These are phyloP conservation scores for Myripristis jacobus DNA, from an alignment of 2,797 vertebrate genomes.

Conservation along the genomic window DNA sequence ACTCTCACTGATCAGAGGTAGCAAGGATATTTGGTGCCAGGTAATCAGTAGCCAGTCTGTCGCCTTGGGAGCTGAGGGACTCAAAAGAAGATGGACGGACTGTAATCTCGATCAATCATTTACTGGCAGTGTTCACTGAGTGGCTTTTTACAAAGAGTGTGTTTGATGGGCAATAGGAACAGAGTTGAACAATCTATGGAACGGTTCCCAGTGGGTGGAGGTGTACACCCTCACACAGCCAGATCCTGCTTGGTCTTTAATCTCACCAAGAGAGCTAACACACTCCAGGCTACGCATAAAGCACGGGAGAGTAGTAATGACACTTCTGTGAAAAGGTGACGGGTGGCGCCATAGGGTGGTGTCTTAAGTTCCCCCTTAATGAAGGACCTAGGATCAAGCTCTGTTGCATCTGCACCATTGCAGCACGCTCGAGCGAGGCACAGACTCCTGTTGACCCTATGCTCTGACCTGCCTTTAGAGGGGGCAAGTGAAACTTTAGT, in stretches of 20 bases:
- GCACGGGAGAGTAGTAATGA: too few species aligned
- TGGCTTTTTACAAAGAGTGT: constrained; percentile 8
- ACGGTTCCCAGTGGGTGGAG: not conserved
- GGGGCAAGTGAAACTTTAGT: too few species aligned
- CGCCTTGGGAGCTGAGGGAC: constrained; percentile 1
- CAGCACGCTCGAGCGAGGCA: not conserved
- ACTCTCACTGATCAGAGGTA: constrained; percentile 37
- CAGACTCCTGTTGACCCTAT: too few species aligned
- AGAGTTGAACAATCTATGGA: not conserved
- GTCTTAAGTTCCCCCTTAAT: not conserved
- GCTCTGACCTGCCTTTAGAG: not conserved
- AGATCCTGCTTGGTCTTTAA: not conserved
- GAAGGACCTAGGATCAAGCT: not conserved
- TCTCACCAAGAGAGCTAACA: not conserved
- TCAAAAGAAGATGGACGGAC: constrained; percentile 13
- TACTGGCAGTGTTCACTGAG: constrained; percentile 40
- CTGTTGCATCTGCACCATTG: not conserved
- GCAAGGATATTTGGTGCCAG: not conserved
- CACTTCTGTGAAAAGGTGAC: not conserved
- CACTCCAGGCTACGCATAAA: not conserved
- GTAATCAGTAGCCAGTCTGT: constrained; percentile 58
- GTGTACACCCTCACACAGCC: too few species aligned
- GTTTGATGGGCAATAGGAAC: not conserved
- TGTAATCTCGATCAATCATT: constrained; percentile 57
- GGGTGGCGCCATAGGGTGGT: not conserved